A percentile compares a stretch with the other conserved stretches of the same genome.
These are phyloP conservation scores for Dissostichus mawsoni DNA, from an alignment of 2,113 vertebrate genomes.

Conservation along the genomic window DNA sequence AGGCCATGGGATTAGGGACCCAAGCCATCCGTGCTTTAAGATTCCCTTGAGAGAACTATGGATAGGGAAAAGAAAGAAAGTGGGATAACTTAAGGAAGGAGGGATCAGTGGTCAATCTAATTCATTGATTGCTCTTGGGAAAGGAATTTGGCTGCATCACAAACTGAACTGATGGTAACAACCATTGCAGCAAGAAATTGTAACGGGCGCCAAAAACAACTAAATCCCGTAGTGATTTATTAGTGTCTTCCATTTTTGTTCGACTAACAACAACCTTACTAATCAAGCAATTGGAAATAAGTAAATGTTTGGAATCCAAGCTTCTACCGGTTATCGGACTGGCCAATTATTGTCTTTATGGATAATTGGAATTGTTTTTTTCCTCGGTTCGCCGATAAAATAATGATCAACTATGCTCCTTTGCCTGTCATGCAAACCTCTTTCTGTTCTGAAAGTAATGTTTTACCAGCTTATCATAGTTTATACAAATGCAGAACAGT, in stretches of 20 bases:
- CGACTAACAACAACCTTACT: background rate
- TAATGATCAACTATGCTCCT: too few species aligned
- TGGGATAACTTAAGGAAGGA: constrained; percentile 16
- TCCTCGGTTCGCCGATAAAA: too few species aligned
- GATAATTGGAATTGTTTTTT: too few species aligned
- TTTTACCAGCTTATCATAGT: too few species aligned
- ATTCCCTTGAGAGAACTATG: constrained; percentile 55
- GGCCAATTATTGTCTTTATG: too few species aligned
- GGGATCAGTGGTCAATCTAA: constrained; percentile 49
- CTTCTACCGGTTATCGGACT: too few species aligned
- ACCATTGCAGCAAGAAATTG: constrained; percentile 3
- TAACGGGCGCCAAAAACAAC: background rate
- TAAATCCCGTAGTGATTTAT: background rate
- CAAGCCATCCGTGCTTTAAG: constrained; percentile 33
- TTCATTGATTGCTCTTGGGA: constrained; percentile 51
- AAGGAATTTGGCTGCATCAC: constrained; percentile 24
- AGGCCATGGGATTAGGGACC: constrained; percentile 66
- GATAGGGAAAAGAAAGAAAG: constrained; percentile 31
- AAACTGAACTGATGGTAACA: constrained; percentile 27
- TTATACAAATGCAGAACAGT: too few species aligned
- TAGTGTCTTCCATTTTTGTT: background rate
- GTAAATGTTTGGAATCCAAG: background rate
- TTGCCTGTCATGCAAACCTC: too few species aligned
- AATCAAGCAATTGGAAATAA: constrained; percentile 6
- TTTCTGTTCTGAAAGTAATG: too few species aligned